Percentiles rank a stretch among this genome's conserved stretches.
Conservation (phyloP, 2,797 vertebrate genomes). For the Anguilla obscura region DNA sequence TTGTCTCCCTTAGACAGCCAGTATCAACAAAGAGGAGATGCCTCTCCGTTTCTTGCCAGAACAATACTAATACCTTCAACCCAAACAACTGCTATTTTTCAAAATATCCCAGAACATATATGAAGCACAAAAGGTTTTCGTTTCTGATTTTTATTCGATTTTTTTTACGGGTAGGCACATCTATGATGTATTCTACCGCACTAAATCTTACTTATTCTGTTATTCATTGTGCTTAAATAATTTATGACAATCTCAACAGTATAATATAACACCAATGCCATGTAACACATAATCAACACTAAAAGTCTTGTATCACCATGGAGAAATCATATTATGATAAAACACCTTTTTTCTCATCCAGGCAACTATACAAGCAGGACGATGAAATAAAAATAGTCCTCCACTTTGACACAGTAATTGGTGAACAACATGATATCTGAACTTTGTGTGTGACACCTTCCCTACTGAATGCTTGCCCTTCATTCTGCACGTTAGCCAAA, state of each 20-base stretch:
- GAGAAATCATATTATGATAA: neutral
- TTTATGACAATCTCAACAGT: neutral
- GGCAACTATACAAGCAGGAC: neutral
- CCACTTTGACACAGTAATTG: neutral
- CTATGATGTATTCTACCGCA: neutral
- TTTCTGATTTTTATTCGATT: neutral
- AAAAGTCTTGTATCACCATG: neutral
- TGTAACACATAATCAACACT: neutral
- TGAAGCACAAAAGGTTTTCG: neutral
- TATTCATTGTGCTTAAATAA: neutral
- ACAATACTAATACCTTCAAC: neutral
- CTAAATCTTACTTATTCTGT: neutral
- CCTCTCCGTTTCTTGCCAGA: neutral
- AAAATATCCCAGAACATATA: neutral
- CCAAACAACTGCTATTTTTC: neutral
- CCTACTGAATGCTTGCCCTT: neutral
- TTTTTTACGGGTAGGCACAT: neutral
- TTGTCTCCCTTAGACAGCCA: constrained; percentile 26
- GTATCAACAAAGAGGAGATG: constrained; percentile 21
- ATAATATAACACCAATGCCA: neutral
- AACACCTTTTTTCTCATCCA: neutral
- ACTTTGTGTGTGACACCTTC: neutral
- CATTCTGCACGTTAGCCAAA: neutral
- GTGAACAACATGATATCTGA: neutral
- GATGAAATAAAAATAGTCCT: neutral